Conservation (phyloP, 1,140 invertebrate genomes). For the Heterodera schachtii region DNA sequence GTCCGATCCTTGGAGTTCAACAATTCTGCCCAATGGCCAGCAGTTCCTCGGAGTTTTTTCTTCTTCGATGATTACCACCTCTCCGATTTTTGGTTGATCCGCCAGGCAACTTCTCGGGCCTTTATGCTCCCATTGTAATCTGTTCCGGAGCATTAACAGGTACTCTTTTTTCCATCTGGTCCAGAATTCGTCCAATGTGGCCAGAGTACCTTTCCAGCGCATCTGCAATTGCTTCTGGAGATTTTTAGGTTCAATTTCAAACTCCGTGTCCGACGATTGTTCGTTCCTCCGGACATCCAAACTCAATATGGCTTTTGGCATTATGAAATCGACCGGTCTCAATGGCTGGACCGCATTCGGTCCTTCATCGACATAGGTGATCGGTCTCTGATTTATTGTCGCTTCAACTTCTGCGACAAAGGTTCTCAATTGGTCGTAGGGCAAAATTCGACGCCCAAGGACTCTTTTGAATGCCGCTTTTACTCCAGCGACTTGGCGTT, state of each 20-base stretch:
- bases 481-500: slow-evolving; percentile 61
- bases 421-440: slow-evolving; percentile 47
- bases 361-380: slow-evolving; percentile 26
- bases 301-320: not conserved
- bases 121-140: not conserved
- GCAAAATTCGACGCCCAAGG: slow-evolving; percentile 41
- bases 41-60: not conserved
- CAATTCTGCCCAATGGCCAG: slow-evolving; percentile 5
- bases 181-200: not conserved
- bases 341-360: not conserved
- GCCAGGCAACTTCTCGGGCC: not conserved
- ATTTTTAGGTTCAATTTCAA: too few relatives aligned
- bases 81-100: not conserved
- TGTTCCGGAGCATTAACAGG: slow-evolving; percentile 17
- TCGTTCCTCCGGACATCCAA: too few relatives aligned
- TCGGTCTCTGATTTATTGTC: slow-evolving; percentile 46
- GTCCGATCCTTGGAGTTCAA: not conserved
- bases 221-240: not conserved
- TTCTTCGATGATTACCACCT: not conserved
- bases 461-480: slow-evolving; percentile 61
- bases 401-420: slow-evolving; percentile 53
- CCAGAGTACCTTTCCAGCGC: not conserved
- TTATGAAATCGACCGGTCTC: slow-evolving; percentile 25
- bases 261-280: too few relatives aligned
- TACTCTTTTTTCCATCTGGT: slow-evolving; percentile 26